Conservation (phyloP, 2,113 vertebrate species). For the Chelonoidis abingdonii region DNA sequence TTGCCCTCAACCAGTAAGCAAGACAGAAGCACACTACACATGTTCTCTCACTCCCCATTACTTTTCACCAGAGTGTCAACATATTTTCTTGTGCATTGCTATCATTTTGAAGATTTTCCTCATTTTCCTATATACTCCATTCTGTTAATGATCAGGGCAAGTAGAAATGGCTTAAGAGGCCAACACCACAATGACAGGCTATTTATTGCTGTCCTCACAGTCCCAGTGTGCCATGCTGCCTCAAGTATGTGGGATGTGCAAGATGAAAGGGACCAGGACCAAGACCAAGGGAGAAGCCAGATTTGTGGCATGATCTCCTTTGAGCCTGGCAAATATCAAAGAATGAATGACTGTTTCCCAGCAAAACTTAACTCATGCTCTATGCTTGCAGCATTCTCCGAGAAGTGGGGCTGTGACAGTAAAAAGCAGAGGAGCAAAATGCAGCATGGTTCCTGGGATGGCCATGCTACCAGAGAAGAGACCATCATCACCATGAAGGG, state of each 20-base stretch:
- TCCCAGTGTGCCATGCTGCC: not conserved
- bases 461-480: too few species aligned
- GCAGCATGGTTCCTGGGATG: not conserved
- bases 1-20: not conserved
- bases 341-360: not conserved
- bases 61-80: not conserved
- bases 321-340: too few species aligned
- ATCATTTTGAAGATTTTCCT: not conserved
- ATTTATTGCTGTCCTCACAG: not conserved
- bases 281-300: too few species aligned
- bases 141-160: not conserved
- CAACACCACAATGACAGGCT: not conserved
- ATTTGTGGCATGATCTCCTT: too few species aligned
- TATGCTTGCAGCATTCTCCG: not conserved
- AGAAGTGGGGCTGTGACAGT: too few species aligned
- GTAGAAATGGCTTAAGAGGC: not conserved
- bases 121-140: not conserved
- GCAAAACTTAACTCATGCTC: not conserved
- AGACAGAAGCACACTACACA: not conserved
- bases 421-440: not conserved
- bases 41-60: not conserved
- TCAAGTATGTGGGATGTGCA: not conserved
- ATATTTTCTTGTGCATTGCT: not conserved
- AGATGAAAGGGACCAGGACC: too few species aligned
- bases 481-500: not conserved